phyloP scores from a whole-genome alignment of 2,888 invertebrate species.

The Caenorhabditis sp. region DNA sequence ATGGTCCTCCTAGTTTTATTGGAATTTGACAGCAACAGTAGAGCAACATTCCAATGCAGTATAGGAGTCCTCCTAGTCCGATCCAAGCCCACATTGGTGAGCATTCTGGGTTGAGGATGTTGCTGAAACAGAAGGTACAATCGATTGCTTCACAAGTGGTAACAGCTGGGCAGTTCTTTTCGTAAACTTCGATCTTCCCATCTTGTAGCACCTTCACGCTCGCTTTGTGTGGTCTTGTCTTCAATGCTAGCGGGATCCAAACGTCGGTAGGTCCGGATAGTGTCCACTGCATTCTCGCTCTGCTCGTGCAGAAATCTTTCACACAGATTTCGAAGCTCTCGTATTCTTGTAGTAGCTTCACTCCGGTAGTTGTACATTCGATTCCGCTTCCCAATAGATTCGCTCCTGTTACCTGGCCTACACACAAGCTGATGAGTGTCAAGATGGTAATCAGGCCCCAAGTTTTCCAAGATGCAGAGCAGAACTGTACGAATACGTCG shows the following conservation, averaged over 20 bases:
- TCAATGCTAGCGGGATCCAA: slow-evolving; percentile 14
- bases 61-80: slow-evolving; percentile 5
- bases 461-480: background rate
- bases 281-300: background rate
- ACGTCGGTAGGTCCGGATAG: background rate
- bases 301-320: slow-evolving; percentile 4
- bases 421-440: background rate
- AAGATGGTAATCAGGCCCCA: background rate
- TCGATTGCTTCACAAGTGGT: slow-evolving; percentile 7
- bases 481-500: background rate
- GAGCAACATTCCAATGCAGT: background rate
- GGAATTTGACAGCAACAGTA: slow-evolving; percentile 25
- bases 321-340: slow-evolving; percentile 13
- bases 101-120: slow-evolving; percentile 19
- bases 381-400: background rate
- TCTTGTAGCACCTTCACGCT: slow-evolving; percentile 7
- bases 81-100: slow-evolving; percentile 7
- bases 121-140: slow-evolving; percentile 4
- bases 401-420: background rate
- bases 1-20: slow-evolving; percentile 29
- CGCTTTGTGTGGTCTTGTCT: background rate
- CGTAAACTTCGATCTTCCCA: background rate
- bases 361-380: slow-evolving; percentile 5
- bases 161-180: slow-evolving; percentile 12
- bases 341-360: background rate